Evolutionary conservation across 2,888 invertebrate species (phyloP), one percentile per base, ranked within the genome.

Genomic region (Athalia rosae): DNA sequence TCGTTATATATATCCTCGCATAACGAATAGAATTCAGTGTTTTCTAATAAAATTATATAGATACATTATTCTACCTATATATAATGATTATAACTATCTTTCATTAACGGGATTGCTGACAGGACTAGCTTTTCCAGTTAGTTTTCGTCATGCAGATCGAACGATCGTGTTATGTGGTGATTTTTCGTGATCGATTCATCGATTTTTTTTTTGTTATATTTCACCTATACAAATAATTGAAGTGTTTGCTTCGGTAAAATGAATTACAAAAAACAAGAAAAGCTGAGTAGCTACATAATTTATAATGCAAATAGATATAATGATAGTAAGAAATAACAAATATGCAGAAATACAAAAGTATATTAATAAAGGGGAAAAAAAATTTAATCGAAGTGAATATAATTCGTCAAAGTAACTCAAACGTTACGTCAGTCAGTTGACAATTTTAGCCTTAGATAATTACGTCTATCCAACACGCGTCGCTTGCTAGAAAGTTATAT

Each of bases 61-160:
- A 28, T 28, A 28, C 28, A 28, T 28, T 28, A 28, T 28, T 28
- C 28, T 28, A 28, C 28, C 28, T 28, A 28, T 28, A 28, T 28
- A 28, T 28, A 28, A 28, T 28, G 28, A 28, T 28, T 28, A 28
- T 28, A 28, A 28, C 28, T 28, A 28, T 1, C 28, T 28, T 28
- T 28, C 63, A 41, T 73, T 48, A 79, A 69, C 69, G 56, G 77
- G 71, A 78, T 64, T 62, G 88, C 88, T 89, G 84, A 85, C 86
- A 81, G 80, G 87, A 84, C 87, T 87, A 88, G 86, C 84, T 81
- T 63, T 28, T 28, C 76, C 76, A 66, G 87, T 87, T 89, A 88
- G 89, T 89, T 87, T 81, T 83, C 83, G 85, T 87, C 87, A 87
- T 79, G 88, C 87, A 84, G 85, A 83, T 87, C 89, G 89, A 87